Base-by-base conservation (phyloP, 1,140 invertebrate genomes). In the Drosophila grimshawi region DNA sequence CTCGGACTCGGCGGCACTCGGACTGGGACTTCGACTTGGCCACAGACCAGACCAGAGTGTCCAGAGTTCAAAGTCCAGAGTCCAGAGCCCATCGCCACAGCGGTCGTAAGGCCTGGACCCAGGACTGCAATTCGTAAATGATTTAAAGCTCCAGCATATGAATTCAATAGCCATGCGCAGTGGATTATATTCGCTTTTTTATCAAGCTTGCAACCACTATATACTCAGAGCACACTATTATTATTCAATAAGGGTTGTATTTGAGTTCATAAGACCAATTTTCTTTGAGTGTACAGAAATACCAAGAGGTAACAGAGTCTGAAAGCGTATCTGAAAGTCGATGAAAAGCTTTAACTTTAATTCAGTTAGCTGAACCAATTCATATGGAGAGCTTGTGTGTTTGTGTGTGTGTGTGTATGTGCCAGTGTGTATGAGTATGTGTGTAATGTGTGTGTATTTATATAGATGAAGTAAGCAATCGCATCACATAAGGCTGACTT, bases 401-500 rank as follows among this genome's bases (percentile, higher is more conserved):
- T 33, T 55, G 33, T 39, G 11, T 57, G 33, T 48, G 10, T 57
- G 45, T 35, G n/a, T 49, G 19, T 49, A 29, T 27, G 63, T 37
- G 19, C 19, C 19, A 19, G 52, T 55, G 33, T 39, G 11, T 57
- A 19, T 56, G 10, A n/a, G n/a, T n/a, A n/a, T n/a, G n/a, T n/a
- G n/a, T n/a, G n/a, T n/a, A n/a, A n/a, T 57, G 45, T 35, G n/a
- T 49, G 19, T 49, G 11, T 32, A 55, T 37, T 10, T 57, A 37
- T 30, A 46, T 55, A 8, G 51, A 19, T 65, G 37, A 57, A 49
- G 48, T 33, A 39, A 45, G 49, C 19, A 37, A 37, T 33, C 61
- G 55, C 56, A 76, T 69, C 74, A 62, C 81, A 76, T 77, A 82
- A 82, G 76, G 74, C 81, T 79, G 83, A 82, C 76, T 86, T 79